phyloP scores from a whole-genome alignment of 2,888 invertebrate genomes.

The Eristalis pertinax region DNA sequence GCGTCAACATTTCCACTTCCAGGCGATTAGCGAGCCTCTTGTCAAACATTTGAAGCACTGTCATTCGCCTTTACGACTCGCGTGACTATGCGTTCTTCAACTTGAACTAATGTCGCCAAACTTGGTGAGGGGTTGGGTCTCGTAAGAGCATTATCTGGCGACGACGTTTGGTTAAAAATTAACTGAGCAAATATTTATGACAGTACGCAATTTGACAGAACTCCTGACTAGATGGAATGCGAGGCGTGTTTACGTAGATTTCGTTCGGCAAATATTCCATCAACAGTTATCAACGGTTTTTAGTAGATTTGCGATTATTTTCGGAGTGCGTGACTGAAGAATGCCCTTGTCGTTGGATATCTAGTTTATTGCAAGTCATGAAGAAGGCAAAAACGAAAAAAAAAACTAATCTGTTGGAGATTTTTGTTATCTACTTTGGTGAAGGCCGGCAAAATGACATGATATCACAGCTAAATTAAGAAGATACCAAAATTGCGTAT shows the following conservation, averaged over 20 bases:
- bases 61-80: neutral
- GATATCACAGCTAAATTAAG: neutral
- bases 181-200: neutral
- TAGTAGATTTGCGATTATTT: neutral
- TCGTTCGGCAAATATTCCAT: neutral
- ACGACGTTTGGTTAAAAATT: neutral
- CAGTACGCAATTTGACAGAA: neutral
- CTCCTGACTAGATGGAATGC: neutral
- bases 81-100: neutral
- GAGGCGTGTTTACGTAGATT: neutral
- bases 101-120: neutral
- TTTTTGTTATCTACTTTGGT: neutral
- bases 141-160: neutral
- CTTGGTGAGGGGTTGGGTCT: neutral
- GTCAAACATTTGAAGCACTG: conserved; percentile 6
- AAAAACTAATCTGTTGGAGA: neutral
- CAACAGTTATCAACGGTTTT: neutral
- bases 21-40: neutral
- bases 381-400: neutral
- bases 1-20: neutral
- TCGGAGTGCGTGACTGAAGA: neutral
- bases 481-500: neutral
- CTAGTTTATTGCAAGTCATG: neutral
- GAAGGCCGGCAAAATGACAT: neutral
- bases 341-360: neutral